Evolutionary conservation across 2,113 vertebrate species (phyloP).

Genomic region (Neolamprologus ventralis): DNA sequence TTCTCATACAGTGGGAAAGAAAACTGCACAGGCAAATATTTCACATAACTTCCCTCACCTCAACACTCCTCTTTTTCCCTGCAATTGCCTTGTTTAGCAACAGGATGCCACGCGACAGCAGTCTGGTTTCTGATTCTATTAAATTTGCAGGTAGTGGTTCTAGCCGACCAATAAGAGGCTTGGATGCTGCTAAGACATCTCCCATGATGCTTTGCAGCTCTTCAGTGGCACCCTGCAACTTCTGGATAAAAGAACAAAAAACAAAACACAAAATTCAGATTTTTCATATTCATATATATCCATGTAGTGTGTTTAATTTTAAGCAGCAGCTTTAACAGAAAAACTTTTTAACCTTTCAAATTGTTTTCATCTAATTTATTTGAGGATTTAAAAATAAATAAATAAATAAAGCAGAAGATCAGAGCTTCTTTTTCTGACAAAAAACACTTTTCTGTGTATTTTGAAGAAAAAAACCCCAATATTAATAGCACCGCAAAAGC

Average conservation of each 20-base stretch:
- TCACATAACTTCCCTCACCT: constrained; percentile 65
- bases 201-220: constrained; percentile 50
- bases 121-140: constrained; percentile 63
- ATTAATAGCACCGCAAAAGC: not conserved
- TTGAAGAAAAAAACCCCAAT: not conserved
- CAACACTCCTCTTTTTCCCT: constrained; percentile 63
- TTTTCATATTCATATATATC: not conserved
- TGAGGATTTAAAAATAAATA: not conserved
- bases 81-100: constrained; percentile 72
- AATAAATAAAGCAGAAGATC: not conserved
- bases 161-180: constrained; percentile 61
- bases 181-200: constrained; percentile 61
- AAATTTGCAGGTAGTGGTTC: constrained; percentile 40
- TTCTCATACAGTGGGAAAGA: not conserved
- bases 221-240: constrained; percentile 64
- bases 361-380: not conserved
- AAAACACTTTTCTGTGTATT: not conserved
- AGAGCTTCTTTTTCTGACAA: not conserved
- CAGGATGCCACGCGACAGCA: constrained; percentile 67
- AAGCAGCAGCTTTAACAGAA: not conserved
- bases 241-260: constrained; percentile 42
- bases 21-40: not conserved
- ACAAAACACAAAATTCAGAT: not conserved
- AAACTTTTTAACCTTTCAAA: not conserved
- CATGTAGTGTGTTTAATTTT: not conserved